Percentiles rank a stretch among this genome's conserved stretches.
phyloP scores from a whole-genome alignment of 2,797 vertebrate genomes.

The Heliangelus exortis region DNA sequence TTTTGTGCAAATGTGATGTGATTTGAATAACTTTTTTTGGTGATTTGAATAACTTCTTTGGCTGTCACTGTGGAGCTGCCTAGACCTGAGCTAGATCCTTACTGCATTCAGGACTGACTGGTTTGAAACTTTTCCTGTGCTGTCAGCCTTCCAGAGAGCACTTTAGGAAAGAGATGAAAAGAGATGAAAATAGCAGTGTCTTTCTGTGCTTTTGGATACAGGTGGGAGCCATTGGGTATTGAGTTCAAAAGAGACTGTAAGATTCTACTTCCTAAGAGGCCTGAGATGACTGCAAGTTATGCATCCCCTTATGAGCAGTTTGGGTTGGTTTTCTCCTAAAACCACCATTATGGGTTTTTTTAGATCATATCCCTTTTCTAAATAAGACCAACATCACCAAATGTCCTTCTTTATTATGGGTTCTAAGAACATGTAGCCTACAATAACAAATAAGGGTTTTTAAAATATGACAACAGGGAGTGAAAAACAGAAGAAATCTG shows the following conservation, averaged over 20 bases:
- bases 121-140: background rate
- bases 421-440: background rate
- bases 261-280: background rate
- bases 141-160: background rate
- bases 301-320: background rate
- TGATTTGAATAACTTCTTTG: background rate
- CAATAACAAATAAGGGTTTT: background rate
- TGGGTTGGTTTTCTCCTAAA: slow-evolving; percentile 27
- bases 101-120: background rate
- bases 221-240: background rate
- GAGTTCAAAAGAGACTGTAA: background rate
- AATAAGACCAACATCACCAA: background rate
- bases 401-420: background rate
- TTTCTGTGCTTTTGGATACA: background rate
- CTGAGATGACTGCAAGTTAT: background rate
- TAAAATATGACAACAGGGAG: background rate
- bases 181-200: background rate
- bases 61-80: background rate
- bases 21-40: background rate
- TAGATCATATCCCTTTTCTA: slow-evolving; percentile 25
- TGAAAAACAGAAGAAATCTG: background rate
- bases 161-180: background rate
- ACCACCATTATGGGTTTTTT: background rate
- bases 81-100: background rate
- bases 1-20: background rate